These are phyloP conservation scores for Aplocera efformata DNA, from an alignment of 2,888 invertebrate species.

Conservation along the genomic window DNA sequence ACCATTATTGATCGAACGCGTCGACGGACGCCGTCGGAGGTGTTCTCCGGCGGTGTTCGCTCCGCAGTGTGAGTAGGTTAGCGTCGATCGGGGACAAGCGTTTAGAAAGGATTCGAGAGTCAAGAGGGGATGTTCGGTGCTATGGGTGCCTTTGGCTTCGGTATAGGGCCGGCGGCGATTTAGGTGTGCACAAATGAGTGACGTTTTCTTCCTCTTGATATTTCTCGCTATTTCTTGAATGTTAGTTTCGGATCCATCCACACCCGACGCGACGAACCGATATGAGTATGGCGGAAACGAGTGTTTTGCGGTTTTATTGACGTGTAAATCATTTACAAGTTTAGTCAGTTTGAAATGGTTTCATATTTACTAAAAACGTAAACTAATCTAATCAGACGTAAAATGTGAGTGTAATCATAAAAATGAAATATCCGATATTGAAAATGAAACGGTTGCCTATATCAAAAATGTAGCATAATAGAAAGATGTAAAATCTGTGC, in stretches of 20 bases:
- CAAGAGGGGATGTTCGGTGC: conserved; percentile 37
- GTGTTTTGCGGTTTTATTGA: background rate
- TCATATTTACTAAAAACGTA: too few species aligned
- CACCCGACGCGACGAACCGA: conserved; percentile 16
- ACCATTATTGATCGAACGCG: conserved; percentile 58
- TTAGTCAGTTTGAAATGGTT: too few species aligned
- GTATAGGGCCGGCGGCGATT: conserved; percentile 52
- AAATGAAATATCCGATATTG: too few species aligned
- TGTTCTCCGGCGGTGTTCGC: conserved; percentile 2
- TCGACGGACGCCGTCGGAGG: conserved; percentile 23
- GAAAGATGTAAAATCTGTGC: too few species aligned
- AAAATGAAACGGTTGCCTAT: too few species aligned
- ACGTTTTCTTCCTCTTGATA: conserved; percentile 44
- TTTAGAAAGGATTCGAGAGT: conserved; percentile 17
- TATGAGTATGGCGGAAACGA: conserved; percentile 22
- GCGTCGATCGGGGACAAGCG: conserved; percentile 1
- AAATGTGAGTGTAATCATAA: too few species aligned
- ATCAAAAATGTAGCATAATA: too few species aligned
- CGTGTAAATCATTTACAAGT: too few species aligned
- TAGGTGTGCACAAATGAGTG: conserved; percentile 43
- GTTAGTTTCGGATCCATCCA: conserved; percentile 13
- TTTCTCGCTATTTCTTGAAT: conserved; percentile 48
- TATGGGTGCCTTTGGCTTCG: conserved; percentile 78
- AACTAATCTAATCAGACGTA: too few species aligned
- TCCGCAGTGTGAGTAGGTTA: background rate